Base-by-base conservation (phyloP, 2,113 vertebrate species). In the Ctenomys sociabilis region DNA sequence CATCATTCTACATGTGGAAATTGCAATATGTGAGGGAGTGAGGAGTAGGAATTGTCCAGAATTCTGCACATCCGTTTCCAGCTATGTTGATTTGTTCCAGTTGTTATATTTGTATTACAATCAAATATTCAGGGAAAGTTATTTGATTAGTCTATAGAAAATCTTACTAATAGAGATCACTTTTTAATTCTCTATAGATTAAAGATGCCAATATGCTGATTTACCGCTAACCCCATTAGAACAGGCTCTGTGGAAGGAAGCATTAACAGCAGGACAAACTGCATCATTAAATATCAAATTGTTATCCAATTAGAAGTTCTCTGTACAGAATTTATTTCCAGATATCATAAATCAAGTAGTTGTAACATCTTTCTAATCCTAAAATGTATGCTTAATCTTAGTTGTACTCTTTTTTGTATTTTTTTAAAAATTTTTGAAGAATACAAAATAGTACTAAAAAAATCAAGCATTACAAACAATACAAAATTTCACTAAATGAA, bases 121-220 rank as follows among this genome's bases (percentile, higher is more conserved):
- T 98, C 89, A 97, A 97, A 97, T 98, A 97, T 98, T 98, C 94
- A 82, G 52, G 88, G 54, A 89, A 98, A 83, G 91, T 72, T 73
- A 93, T 66, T 93, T 93, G 96, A 88, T 92, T 94, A 81, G 75
- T 90, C 95, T 95, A 91, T 84, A 52, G 96, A 97, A 97, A 96
- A 5, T 64, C 52, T 81, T 98, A 98, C 97, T 85, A 87, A 82
- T 90, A 68, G 86, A 92, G 95, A 95, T 92, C 72, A 93, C 93
- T 97, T 59, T 84, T 94, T 95, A 95, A 96, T 40, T 63, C 95
- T 85, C 52, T 10, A 77, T 97, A 97, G 97, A 95, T 68, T 19
- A 89, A 24, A 85, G 40, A 85, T 96, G 93, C 43, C 80, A 90
- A 68, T 93, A 81, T 88, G 77, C 63, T 97, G 97, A 98, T 97